Conservation (phyloP, 2,113 vertebrate species). For the Talpa occidentalis region DNA sequence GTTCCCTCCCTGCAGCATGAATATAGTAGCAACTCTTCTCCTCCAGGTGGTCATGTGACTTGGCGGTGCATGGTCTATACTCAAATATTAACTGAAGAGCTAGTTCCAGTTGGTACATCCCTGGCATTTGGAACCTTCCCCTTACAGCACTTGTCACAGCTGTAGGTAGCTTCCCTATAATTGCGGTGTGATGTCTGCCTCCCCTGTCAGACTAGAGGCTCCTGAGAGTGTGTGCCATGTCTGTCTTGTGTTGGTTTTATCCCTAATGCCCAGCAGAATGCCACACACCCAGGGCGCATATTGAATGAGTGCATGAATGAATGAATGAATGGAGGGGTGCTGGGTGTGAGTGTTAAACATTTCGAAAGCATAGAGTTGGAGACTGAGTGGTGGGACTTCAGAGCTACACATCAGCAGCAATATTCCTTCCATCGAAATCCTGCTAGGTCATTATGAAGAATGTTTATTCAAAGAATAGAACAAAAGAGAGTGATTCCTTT, state of each 20-base stretch:
- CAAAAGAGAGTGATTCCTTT: neutral
- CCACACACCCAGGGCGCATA: neutral
- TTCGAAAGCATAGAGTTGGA: neutral
- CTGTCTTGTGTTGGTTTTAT: neutral
- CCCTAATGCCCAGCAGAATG: neutral
- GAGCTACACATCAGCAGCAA: neutral
- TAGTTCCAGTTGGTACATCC: neutral
- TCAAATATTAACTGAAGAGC: neutral
- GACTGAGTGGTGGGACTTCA: neutral
- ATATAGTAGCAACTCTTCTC: neutral
- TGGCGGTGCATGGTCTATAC: neutral
- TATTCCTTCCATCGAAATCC: neutral
- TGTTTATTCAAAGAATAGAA: constrained; percentile 35
- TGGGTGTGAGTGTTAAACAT: neutral
- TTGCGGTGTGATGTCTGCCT: neutral
- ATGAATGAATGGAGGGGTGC: neutral
- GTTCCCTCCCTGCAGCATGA: neutral
- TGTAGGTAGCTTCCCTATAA: neutral
- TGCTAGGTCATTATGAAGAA: constrained; percentile 11
- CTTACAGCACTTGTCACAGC: neutral
- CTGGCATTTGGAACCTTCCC: neutral
- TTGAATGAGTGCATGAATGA: neutral
- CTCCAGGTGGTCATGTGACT: neutral
- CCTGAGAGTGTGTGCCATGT: neutral
- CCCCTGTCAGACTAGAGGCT: neutral